Evolutionary conservation across 2,888 invertebrate genomes (phyloP), one percentile per base, ranked within the genome.

Genomic region (Oeneis ivallda): DNA sequence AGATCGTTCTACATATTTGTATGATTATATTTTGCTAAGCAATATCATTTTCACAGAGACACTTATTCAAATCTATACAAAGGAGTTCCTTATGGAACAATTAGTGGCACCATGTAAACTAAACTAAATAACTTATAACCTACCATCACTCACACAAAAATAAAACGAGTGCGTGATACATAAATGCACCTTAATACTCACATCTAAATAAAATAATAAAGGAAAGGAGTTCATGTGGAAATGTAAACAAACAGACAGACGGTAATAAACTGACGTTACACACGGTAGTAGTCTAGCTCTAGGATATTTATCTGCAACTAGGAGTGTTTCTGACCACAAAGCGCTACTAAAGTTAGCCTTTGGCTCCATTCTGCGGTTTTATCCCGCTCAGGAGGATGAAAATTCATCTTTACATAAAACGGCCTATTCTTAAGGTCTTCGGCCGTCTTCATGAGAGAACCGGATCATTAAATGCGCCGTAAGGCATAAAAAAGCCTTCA

Each of bases 181-280:
- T n/a, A 37, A 34, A 37, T 34, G 53, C 34, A 7, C 9, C 15
- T 15, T 15, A 1, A 3, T 9, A 1, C 15, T 8, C 37, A n/a
- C 34, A 34, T n/a, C 32, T 19, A 43, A 17, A 45, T 8, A 61
- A 9, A 45, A 54, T 62, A 34, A 62, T 43, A n/a, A 62, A 54
- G 26, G 37, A 47, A 19, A 13, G 17, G 26, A 26, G 19, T 50
- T 32, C 11, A n/a, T 45, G 11, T 39, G 11, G 2, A 56, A 41
- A 50, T 41, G 54, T 54, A 54, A 57, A 52, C 41, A 58, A 53
- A 64, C 49, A 43, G 32, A 49, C 68, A 71, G 73, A 77, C 74
- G 74, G 75, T 74, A 70, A 73, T 74, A 71, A 71, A 69, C 63
- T 70, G 54, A 68, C 61, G 66, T 69, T 62, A 71, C 49, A 59